Percentiles rank a stretch among this genome's conserved stretches.
These are phyloP conservation scores for Zelleria hepariella DNA, from an alignment of 2,888 invertebrate species.

Conservation along the genomic window DNA sequence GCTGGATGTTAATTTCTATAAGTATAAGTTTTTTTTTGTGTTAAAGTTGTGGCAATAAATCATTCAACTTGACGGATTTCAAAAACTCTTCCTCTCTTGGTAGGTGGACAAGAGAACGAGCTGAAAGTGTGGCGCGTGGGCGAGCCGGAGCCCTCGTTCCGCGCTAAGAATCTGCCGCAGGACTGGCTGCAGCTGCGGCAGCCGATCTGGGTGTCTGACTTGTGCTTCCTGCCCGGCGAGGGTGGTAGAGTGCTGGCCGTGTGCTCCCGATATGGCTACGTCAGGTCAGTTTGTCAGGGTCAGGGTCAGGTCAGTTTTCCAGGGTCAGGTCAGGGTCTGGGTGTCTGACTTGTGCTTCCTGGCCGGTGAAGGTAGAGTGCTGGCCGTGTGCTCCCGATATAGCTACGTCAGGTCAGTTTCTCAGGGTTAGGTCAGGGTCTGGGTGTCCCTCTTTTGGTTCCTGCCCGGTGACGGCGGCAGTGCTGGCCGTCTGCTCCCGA, in stretches of 20 bases:
- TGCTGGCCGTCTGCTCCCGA: constrained; percentile 82
- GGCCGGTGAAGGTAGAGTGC: constrained; percentile 69
- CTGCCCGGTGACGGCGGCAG: constrained; percentile 71
- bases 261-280: constrained; percentile 87
- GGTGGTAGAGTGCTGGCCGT: constrained; percentile 75
- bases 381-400: constrained; percentile 84
- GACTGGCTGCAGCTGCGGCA: constrained; percentile 88
- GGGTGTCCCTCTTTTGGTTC: constrained; percentile 88
- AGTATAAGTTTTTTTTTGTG: too few relatives aligned
- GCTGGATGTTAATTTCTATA: too few relatives aligned
- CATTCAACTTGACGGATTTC: too few relatives aligned
- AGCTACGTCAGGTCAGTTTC: constrained; percentile 79
- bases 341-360: constrained; percentile 87
- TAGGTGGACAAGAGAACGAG: constrained; percentile 92
- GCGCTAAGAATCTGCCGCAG: constrained; percentile 81
- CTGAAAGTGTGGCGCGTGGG: constrained; percentile 86
- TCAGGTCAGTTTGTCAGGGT: constrained; percentile 64
- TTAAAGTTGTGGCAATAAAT: too few relatives aligned
- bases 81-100: too few relatives aligned
- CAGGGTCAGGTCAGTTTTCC: too few relatives aligned
- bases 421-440: too few relatives aligned
- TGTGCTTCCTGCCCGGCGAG: constrained; percentile 79
- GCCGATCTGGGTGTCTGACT: constrained; percentile 88
- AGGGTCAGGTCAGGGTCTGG: too few relatives aligned
- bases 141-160: constrained; percentile 61